A percentile compares a stretch with the other conserved stretches of the same genome.
Conservation (phyloP, 2,888 invertebrate genomes). For the Coelinius sp. region DNA sequence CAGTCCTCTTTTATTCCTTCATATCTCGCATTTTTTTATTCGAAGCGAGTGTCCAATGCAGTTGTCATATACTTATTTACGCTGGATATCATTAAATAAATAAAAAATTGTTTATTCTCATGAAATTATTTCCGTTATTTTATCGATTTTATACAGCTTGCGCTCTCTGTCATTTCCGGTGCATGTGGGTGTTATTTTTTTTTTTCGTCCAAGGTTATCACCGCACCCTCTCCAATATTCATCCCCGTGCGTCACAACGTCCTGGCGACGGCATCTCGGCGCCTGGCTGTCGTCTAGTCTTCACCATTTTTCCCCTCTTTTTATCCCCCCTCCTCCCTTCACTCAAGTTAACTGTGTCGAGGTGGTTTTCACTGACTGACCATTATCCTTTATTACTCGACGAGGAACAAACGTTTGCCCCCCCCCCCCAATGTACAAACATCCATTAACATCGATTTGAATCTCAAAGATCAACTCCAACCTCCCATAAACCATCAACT, state of each 20-base stretch:
- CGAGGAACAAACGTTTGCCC: constrained; percentile 21
- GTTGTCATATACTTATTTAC: not conserved
- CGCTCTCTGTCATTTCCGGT: too few relatives aligned
- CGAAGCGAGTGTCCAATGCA: not conserved
- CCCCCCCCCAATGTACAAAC: constrained; percentile 26
- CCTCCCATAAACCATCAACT: constrained; percentile 24
- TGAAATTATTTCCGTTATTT: too few relatives aligned
- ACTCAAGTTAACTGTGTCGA: constrained; percentile 30
- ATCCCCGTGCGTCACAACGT: constrained; percentile 44
- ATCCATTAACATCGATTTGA: constrained; percentile 52
- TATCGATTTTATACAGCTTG: too few relatives aligned
- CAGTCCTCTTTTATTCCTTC: not conserved
- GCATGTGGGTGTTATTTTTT: constrained; percentile 17
- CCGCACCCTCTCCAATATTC: constrained; percentile 27
- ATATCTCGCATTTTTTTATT: not conserved
- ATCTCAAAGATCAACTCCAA: constrained; percentile 51
- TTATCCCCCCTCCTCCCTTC: constrained; percentile 11
- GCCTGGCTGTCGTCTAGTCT: constrained; percentile 43
- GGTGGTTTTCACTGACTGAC: constrained; percentile 3
- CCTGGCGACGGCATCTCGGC: constrained; percentile 45
- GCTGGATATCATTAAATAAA: too few relatives aligned
- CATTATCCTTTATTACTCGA: constrained; percentile 22
- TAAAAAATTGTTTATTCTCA: too few relatives aligned
- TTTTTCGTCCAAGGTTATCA: constrained; percentile 36
- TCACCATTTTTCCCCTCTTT: constrained; percentile 26